Base-by-base conservation (phyloP, 1,140 invertebrate genomes). In the Diploscapter pachys region DNA sequence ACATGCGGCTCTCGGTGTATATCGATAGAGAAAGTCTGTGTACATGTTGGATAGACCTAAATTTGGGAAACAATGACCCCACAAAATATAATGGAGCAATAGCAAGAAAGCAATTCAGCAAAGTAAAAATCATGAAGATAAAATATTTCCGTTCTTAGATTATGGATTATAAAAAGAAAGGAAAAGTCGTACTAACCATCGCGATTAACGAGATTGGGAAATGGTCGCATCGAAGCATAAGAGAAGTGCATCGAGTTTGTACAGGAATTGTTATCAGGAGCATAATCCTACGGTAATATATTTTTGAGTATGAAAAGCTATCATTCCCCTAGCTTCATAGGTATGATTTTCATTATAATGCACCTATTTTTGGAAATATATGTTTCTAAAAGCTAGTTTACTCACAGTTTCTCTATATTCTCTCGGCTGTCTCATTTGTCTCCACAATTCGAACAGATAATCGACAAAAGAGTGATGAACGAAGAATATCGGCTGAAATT, bases 381-480 rank as follows among this genome's bases (percentile, higher is more conserved):
- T 31, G 31, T 31, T 31, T 31, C 31, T 31, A 31, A 31, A 31
- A 31, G 31, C 31, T 31, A 31, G 31, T 31, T 31, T 31, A 49
- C 63, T 4, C 51, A 77, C 59, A 11, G 49, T 53, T 71, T 84
- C 80, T 50, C 78, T 63, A 51, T 77, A 53, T 75, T 75, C 81
- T 71, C 75, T 71, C 56, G 79, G 78, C 71, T 84, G 83, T 63
- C 81, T 66, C 54, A 78, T 53, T 69, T 86, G 83, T 50, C 85
- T 71, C 85, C 86, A 86, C 13, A 78, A 74, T 71, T 86, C 86
- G 80, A 81, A 86, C 63, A 86, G 70, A 55, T 78, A 78, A 78
- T 88, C 87, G 31, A 88, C 84, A 78, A 87, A 88, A 4, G 82
- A 81, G 79, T 88, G 87, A 77, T 87, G 86, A 76, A 87, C 68